Percentiles rank a stretch among this genome's conserved stretches.
Evolutionary conservation across 2,888 invertebrate species (phyloP).

Genomic region (Parascotia fuliginaria): DNA sequence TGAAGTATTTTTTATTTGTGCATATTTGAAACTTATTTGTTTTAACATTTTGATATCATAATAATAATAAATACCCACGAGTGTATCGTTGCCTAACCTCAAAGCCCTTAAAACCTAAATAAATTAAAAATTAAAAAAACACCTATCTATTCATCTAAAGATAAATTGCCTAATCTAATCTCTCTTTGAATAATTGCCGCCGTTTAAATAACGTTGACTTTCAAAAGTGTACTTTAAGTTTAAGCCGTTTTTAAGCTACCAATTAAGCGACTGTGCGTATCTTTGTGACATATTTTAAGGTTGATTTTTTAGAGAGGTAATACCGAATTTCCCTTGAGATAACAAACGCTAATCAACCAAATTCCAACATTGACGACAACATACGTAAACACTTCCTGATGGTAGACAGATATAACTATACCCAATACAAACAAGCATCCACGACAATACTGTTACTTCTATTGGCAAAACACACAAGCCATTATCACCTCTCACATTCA

Average conservation of each 20-base stretch:
- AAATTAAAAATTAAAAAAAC: too few species aligned
- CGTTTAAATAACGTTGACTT: neutral
- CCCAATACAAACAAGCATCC: slow-evolving; percentile 10
- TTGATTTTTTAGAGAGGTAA: too few species aligned
- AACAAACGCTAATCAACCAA: slow-evolving; percentile 36
- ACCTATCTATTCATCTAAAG: neutral
- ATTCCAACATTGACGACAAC: slow-evolving; percentile 24
- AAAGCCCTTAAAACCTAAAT: too few species aligned
- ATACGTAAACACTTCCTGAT: slow-evolving; percentile 11
- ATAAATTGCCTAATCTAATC: neutral
- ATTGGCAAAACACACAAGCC: neutral
- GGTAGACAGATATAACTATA: slow-evolving; percentile 17
- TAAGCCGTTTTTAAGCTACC: neutral
- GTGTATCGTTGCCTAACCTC: too few species aligned
- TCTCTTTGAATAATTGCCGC: slow-evolving; percentile 1
- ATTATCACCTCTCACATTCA: slow-evolving; percentile 9
- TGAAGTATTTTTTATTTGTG: too few species aligned
- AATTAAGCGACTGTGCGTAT: neutral
- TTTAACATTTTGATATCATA: too few species aligned
- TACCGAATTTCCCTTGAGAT: slow-evolving; percentile 22
- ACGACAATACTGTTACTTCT: slow-evolving; percentile 6
- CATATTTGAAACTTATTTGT: too few species aligned
- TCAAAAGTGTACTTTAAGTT: neutral
- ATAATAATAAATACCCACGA: too few species aligned
- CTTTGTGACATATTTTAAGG: neutral